These are phyloP conservation scores for Dolichallabes microphthalmus DNA, from an alignment of 2,113 vertebrate genomes.

Conservation along the genomic window DNA sequence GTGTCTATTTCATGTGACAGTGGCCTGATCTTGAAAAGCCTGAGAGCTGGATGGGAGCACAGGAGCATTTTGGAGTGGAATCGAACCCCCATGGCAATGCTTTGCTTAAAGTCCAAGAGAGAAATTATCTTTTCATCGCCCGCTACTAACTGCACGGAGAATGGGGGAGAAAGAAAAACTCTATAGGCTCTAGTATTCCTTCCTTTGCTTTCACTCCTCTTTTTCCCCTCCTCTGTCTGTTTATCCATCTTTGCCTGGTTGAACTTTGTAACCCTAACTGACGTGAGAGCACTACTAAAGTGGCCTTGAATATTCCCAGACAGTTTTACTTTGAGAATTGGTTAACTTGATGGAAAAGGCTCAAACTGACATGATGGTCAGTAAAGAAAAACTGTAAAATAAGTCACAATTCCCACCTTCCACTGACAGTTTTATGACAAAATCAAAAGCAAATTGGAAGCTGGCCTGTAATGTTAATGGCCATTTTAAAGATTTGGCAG, in stretches of 20 bases:
- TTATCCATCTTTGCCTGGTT: conserved; percentile 49
- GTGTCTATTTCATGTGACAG: conserved; percentile 69
- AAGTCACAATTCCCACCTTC: conserved; percentile 1
- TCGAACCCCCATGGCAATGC: conserved; percentile 73
- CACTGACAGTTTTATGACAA: not conserved
- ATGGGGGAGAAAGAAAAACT: conserved; percentile 55
- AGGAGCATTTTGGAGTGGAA: conserved; percentile 60
- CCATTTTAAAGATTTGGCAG: not conserved
- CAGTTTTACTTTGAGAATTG: conserved; percentile 35
- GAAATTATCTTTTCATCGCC: conserved; percentile 72
- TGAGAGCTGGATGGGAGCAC: conserved; percentile 66
- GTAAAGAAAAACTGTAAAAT: not conserved
- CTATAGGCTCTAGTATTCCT: conserved; percentile 44
- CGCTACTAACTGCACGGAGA: conserved; percentile 62
- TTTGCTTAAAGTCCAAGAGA: conserved; percentile 68
- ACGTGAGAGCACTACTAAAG: conserved; percentile 12
- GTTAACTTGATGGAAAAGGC: conserved; percentile 36
- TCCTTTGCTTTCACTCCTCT: conserved; percentile 17
- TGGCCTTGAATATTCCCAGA: conserved; percentile 29
- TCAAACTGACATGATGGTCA: conserved; percentile 2
- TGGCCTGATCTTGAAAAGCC: conserved; percentile 65
- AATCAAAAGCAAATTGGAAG: not conserved
- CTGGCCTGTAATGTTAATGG: not conserved
- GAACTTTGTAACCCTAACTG: conserved; percentile 49
- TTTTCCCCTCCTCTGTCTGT: conserved; percentile 30